phyloP scores from a whole-genome alignment of 2,888 invertebrate species.

The Drosophila kuntzei region DNA sequence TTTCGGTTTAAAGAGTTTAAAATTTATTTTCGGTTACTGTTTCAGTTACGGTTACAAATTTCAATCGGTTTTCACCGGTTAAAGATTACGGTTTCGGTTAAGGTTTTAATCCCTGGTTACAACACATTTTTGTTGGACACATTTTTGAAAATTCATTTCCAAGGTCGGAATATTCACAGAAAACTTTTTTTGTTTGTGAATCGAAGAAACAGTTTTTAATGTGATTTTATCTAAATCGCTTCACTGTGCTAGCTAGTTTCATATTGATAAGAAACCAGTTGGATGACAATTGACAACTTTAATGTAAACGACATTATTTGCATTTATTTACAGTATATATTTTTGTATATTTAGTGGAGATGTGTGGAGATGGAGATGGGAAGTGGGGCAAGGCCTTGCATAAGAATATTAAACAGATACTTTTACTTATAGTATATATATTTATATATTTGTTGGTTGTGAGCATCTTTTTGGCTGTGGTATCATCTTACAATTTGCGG shows the following conservation, averaged over 20 bases:
- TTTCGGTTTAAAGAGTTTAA: too few species aligned
- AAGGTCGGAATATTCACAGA: not conserved
- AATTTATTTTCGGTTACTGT: too few species aligned
- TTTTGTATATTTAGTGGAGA: constrained; percentile 16
- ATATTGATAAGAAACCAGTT: constrained; percentile 54
- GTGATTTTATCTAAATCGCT: not conserved
- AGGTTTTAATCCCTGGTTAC: too few species aligned
- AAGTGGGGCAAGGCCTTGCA: constrained; percentile 18
- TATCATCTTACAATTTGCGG: constrained; percentile 60
- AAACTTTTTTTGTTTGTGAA: not conserved
- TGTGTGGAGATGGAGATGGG: not conserved
- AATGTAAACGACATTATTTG: constrained; percentile 68
- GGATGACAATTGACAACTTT: constrained; percentile 72
- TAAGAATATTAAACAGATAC: constrained; percentile 25
- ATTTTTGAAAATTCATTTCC: not conserved
- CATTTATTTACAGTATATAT: constrained; percentile 57
- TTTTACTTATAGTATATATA: constrained; percentile 40
- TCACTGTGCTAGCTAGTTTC: constrained; percentile 21
- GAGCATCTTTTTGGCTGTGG: constrained; percentile 22
- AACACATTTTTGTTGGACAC: too few species aligned
- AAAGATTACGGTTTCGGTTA: too few species aligned
- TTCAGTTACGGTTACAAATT: too few species aligned
- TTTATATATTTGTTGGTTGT: not conserved
- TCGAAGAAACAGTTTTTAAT: not conserved
- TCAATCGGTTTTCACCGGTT: too few species aligned